These are phyloP conservation scores for Ochlodes sylvanus DNA, from an alignment of 2,888 invertebrate genomes.

Conservation along the genomic window DNA sequence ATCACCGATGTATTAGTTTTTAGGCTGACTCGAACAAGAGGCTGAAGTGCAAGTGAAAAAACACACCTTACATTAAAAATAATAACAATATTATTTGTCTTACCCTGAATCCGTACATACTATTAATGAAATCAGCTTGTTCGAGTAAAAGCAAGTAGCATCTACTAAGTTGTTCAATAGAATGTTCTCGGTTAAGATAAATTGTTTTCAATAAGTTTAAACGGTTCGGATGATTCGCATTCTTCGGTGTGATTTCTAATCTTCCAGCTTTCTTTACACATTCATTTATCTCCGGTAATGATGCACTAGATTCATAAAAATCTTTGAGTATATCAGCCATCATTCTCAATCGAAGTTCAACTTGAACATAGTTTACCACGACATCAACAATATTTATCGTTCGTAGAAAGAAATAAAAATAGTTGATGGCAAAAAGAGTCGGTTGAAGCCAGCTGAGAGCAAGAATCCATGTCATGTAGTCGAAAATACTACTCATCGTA, in stretches of 20 bases:
- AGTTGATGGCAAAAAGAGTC: constrained; percentile 32
- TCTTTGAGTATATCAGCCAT: constrained; percentile 41
- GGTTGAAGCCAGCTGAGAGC: constrained; percentile 32
- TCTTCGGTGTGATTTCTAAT: not conserved
- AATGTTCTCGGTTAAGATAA: constrained; percentile 12
- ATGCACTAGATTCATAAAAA: constrained; percentile 24
- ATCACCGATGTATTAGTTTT: too few relatives aligned
- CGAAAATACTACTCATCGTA: constrained; percentile 19
- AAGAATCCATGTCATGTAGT: constrained; percentile 33
- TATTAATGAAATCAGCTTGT: constrained; percentile 44
- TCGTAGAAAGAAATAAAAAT: constrained; percentile 39
- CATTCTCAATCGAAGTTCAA: constrained; percentile 41
- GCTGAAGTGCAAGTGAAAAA: too few relatives aligned
- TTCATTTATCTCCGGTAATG: constrained; percentile 25
- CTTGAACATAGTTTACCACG: constrained; percentile 39
- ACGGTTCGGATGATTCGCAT: not conserved
- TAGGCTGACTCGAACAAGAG: too few relatives aligned
- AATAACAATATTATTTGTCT: constrained; percentile 6
- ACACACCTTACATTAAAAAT: not conserved
- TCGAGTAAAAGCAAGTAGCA: constrained; percentile 43
- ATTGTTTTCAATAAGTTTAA: constrained; percentile 29
- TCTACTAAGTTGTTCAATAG: constrained; percentile 39
- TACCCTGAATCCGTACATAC: constrained; percentile 43
- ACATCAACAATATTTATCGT: constrained; percentile 39
- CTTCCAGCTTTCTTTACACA: constrained; percentile 23